phyloP scores from a whole-genome alignment of 2,888 invertebrate genomes.

The Sepiola atlantica region DNA sequence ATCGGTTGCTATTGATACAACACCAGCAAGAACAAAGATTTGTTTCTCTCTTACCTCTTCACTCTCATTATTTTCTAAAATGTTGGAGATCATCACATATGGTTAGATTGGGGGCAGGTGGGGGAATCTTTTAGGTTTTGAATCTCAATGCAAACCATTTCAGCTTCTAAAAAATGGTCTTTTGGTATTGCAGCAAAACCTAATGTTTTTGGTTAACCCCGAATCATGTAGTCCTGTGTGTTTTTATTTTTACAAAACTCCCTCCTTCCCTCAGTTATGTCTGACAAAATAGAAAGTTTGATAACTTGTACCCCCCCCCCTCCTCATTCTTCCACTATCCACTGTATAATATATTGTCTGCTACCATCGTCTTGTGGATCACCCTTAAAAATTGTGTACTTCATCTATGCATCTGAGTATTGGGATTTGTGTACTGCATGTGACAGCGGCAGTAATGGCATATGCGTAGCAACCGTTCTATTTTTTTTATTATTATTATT shows the following conservation, averaged over 20 bases:
- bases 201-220: background rate
- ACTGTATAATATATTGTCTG: background rate
- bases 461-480: background rate
- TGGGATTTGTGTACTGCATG: slow-evolving; percentile 20
- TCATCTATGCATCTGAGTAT: background rate
- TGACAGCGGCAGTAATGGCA: background rate
- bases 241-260: background rate
- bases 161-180: background rate
- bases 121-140: background rate
- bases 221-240: background rate
- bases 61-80: background rate
- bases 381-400: background rate
- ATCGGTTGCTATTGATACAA: slow-evolving; percentile 32
- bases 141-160: slow-evolving; percentile 19
- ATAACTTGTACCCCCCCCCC: background rate
- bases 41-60: background rate
- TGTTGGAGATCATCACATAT: background rate
- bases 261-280: background rate
- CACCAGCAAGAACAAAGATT: background rate
- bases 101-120: background rate
- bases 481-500: background rate
- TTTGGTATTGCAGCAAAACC: background rate
- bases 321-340: background rate
- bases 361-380: background rate
- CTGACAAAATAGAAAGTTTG: background rate